These are phyloP conservation scores for Lycophotia porphyrea DNA, from an alignment of 2,888 invertebrate genomes.

Conservation along the genomic window DNA sequence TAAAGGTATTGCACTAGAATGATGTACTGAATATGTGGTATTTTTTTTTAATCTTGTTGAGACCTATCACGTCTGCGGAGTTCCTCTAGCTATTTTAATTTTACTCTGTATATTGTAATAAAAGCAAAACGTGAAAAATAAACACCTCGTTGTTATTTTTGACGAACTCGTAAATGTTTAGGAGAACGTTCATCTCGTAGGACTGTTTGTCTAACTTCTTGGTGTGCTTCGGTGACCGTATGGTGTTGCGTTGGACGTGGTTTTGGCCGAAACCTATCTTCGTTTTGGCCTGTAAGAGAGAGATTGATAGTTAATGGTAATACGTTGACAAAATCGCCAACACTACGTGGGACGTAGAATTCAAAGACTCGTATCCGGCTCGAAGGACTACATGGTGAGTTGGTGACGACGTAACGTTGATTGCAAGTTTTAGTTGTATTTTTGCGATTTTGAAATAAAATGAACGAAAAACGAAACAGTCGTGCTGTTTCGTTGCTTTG, in stretches of 20 bases:
- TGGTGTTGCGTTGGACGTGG: background rate
- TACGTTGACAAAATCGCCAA: background rate
- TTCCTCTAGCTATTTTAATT: background rate
- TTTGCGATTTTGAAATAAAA: no score
- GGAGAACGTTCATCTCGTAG: conserved; percentile 72
- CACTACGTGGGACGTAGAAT: background rate
- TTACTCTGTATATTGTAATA: background rate
- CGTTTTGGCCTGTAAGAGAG: conserved; percentile 63
- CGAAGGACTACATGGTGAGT: background rate
- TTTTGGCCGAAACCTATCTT: conserved; percentile 69
- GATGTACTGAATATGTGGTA: no score
- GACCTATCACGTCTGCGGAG: background rate
- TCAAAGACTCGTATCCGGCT: background rate
- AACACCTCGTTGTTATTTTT: conserved; percentile 66
- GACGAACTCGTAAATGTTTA: conserved; percentile 76
- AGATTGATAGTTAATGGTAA: background rate
- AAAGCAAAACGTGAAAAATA: background rate
- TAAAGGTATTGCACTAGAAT: no score
- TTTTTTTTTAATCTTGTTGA: no score
- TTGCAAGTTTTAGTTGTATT: background rate
- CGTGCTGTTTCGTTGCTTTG: no score
- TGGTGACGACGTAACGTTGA: background rate
- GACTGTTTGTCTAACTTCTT: conserved; percentile 40
- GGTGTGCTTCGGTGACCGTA: conserved; percentile 13
- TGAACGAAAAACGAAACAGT: no score